phyloP scores from a whole-genome alignment of 2,888 invertebrate genomes.

The Drosophila planitibia region DNA sequence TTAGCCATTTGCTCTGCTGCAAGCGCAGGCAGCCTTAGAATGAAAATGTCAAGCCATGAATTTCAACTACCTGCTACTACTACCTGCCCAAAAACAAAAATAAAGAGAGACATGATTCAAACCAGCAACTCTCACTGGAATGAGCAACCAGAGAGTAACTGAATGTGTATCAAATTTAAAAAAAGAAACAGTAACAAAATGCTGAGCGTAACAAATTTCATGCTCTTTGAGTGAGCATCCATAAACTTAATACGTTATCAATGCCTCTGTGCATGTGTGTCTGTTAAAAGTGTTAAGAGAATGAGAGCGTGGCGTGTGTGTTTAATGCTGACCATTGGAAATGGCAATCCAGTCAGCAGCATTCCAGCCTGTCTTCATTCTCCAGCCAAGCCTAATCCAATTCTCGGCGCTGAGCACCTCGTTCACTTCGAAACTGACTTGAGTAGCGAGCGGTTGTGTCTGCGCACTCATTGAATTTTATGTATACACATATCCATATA shows the following conservation, averaged over 20 bases:
- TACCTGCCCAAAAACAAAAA: slow-evolving; percentile 1
- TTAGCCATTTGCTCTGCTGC: slow-evolving; percentile 10
- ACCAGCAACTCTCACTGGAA: slow-evolving; percentile 35
- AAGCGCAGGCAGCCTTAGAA: slow-evolving; percentile 6
- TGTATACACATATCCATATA: not conserved
- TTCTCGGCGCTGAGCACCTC: slow-evolving; percentile 14
- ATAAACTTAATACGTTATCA: slow-evolving; percentile 34
- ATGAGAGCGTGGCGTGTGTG: slow-evolving; percentile 5
- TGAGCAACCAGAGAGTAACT: not conserved
- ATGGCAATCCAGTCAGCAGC: slow-evolving; percentile 16
- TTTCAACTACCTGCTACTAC: slow-evolving; percentile 57
- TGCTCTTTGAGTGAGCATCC: slow-evolving; percentile 29
- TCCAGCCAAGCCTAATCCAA: slow-evolving; percentile 39
- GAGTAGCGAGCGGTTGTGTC: slow-evolving; percentile 56
- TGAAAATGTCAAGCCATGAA: slow-evolving; percentile 17
- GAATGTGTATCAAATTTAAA: not conserved
- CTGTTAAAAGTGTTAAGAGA: not conserved
- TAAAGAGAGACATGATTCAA: not conserved
- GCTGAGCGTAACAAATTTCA: slow-evolving; percentile 30
- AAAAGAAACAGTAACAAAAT: slow-evolving; percentile 25
- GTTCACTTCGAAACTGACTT: slow-evolving; percentile 63
- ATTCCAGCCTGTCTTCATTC: slow-evolving; percentile 42
- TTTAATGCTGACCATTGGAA: slow-evolving; percentile 46
- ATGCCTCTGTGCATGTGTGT: slow-evolving; percentile 1
- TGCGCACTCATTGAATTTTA: slow-evolving; percentile 1